phyloP scores from a whole-genome alignment of 1,140 invertebrate genomes.

The Arctopsyche grandis region DNA sequence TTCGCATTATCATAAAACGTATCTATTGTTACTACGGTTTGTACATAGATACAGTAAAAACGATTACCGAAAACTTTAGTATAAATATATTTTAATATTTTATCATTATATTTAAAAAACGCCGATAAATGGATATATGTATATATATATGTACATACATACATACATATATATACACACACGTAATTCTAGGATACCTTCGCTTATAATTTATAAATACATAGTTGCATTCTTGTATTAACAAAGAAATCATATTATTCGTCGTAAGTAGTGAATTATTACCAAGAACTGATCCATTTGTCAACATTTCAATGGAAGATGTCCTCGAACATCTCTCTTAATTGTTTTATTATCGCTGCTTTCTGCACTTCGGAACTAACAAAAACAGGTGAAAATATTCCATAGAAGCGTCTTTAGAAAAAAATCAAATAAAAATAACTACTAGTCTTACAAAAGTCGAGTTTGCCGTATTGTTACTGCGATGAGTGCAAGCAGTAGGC shows the following conservation, averaged over 20 bases:
- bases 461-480: background rate
- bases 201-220: background rate
- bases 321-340: background rate
- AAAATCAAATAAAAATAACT: background rate
- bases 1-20: too few relatives aligned
- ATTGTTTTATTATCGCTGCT: constrained; percentile 23
- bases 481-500: constrained; percentile 31
- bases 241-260: constrained; percentile 17
- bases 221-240: background rate
- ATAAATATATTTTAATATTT: too few relatives aligned
- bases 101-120: too few relatives aligned
- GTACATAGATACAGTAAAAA: too few relatives aligned
- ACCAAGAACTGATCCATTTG: constrained; percentile 1
- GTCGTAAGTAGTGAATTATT: constrained; percentile 21
- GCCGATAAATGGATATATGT: background rate
- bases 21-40: too few relatives aligned
- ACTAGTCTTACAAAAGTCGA: background rate
- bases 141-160: background rate
- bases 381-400: constrained; percentile 9
- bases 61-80: too few relatives aligned
- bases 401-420: background rate
- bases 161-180: background rate
- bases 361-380: background rate
- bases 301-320: background rate
- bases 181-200: background rate